Evolutionary conservation across 2,888 invertebrate species (phyloP), one percentile per base, ranked within the genome.

Genomic region (Tillus elongatus): DNA sequence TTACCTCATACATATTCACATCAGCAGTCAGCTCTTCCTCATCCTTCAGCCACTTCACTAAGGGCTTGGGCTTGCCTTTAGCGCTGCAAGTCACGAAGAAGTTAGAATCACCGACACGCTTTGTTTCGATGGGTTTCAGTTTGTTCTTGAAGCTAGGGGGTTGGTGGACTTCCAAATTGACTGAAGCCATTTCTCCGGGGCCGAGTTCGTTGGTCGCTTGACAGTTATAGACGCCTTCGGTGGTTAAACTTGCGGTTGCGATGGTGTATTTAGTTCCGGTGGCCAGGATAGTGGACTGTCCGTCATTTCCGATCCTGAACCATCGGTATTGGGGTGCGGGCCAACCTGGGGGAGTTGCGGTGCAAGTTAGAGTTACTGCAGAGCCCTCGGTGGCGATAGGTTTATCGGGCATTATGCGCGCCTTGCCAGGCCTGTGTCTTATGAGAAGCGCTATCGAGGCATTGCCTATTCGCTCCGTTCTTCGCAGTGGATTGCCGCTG

Each of bases 161-260:
- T 58, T 91, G 91, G 58, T 89, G 82, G 1, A 92, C 91, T 60
- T 87, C 83, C 14, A 92, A 71, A 16, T 78, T 79, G 28, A 89
- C 88, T 0, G 85, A 82, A 1, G 88, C 88, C 48, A 82, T 72
- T 46, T 87, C 85, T 1, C 91, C 90, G 46, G 82, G 82, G 2
- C 92, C 92, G 46, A 90, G 71, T 60, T 88, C 89, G 61, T 92
- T 92, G 36, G 80, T 82, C 0, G 91, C 90, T 58, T 90, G 87
- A 57, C 92, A 92, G 57, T 83, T 85, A 66, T 92, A 92, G 30
- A 80, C 77, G 2, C 91, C 92, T 65, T 92, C 90, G 57, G 84
- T 86, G 29, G 80, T 82, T 26, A 90, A 72, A 56, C 88, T 84
- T 0, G 86, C 90, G 41, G 83, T 82, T 1, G 84, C 79, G 51